phyloP scores from a whole-genome alignment of 1,140 invertebrate species.

The Drosophila azteca region DNA sequence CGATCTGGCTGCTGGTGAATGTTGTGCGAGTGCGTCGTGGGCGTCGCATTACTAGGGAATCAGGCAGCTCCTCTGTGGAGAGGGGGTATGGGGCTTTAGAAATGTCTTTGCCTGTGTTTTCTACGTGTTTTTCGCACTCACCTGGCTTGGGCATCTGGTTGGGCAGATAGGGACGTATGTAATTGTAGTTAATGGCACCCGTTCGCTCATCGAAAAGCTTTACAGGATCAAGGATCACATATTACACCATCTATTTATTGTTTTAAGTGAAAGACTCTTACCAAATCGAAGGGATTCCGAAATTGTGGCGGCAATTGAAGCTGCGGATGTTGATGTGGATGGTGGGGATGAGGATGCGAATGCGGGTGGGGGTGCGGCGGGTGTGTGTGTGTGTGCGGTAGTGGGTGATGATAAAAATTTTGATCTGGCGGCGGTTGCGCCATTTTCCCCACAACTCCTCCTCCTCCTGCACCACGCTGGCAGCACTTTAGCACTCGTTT shows the following conservation, averaged over 20 bases:
- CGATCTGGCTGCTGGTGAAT: conserved; percentile 91
- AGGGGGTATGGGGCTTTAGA: not conserved
- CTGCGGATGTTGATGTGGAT: conserved; percentile 64
- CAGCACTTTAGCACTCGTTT: conserved; percentile 19
- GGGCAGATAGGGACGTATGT: conserved; percentile 75
- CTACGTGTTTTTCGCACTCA: conserved; percentile 24
- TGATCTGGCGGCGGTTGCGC: conserved; percentile 80
- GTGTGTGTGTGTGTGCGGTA: conserved; percentile 68
- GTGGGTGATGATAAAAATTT: conserved; percentile 74
- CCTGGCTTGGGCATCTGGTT: conserved; percentile 74
- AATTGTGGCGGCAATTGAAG: conserved; percentile 78
- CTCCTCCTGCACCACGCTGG: conserved; percentile 20
- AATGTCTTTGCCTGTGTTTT: not conserved
- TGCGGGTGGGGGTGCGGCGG: conserved; percentile 54
- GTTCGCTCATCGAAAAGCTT: conserved; percentile 78
- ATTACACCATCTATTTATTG: not conserved
- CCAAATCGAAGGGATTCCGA: conserved; percentile 77
- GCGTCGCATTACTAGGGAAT: conserved; percentile 74
- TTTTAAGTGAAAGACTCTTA: conserved; percentile 31
- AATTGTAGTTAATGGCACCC: conserved; percentile 76
- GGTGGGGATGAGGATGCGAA: conserved; percentile 46
- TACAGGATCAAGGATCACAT: not conserved
- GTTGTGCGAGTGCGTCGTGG: conserved; percentile 87
- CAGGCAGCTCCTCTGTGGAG: conserved; percentile 63
- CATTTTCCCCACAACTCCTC: conserved; percentile 66